Conservation (phyloP, 2,888 invertebrate genomes). For the Pharmacophagus antenor region DNA sequence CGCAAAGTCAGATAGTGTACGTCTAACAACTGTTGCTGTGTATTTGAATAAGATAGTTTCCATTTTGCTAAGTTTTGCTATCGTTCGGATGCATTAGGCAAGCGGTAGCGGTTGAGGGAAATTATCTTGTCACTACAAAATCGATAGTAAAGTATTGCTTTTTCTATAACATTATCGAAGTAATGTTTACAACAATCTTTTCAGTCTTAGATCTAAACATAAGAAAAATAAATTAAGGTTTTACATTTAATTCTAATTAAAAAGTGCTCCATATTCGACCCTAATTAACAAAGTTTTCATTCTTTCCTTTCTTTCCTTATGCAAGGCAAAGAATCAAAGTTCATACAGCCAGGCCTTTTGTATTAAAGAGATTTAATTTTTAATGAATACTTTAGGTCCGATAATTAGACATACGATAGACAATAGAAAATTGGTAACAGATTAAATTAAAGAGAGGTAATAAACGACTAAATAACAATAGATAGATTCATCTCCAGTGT, state of each 20-base stretch:
- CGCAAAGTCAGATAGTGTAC: not conserved
- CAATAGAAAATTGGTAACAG: not conserved
- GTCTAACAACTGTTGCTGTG: constrained; percentile 11
- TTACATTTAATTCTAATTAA: no score
- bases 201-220: not conserved
- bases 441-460: not conserved
- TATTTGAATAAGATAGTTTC: constrained; percentile 22
- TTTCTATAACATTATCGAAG: not conserved
- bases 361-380: no score
- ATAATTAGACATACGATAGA: no score
- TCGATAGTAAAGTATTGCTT: not conserved
- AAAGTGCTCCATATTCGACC: no score
- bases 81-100: constrained; percentile 37
- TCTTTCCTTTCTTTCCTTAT: no score
- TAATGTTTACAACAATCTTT: not conserved
- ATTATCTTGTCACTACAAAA: constrained; percentile 15
- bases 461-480: not conserved
- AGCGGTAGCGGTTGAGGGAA: constrained; percentile 30
- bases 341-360: no score
- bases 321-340: no score
- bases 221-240: not conserved
- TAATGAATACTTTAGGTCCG: no score
- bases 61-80: constrained; percentile 21
- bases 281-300: no score
- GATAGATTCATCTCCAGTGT: constrained; percentile 18